These are phyloP conservation scores for Pygocentrus nattereri DNA, from an alignment of 2,797 vertebrate species.

Conservation along the genomic window DNA sequence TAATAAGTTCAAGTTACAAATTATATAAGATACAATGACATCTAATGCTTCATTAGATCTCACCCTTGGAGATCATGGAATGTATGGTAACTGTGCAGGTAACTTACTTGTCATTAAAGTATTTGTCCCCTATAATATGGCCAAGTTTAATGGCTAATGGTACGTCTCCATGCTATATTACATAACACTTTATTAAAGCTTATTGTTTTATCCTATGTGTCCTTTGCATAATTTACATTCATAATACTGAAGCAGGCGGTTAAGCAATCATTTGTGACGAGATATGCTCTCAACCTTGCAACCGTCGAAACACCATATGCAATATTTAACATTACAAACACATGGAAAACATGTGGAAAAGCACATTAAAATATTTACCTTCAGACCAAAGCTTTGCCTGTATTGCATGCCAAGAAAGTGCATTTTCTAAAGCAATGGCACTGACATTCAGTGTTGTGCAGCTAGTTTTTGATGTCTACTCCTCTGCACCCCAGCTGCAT, in stretches of 20 bases:
- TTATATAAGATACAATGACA: not conserved
- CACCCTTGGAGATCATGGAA: not conserved
- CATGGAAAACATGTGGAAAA: not conserved
- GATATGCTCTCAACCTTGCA: conserved; percentile 40
- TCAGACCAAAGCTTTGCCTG: not conserved
- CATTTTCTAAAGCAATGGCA: not conserved
- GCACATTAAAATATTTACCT: not conserved
- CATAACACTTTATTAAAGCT: not conserved
- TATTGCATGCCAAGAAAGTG: not conserved
- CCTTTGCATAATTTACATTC: conserved; percentile 32
- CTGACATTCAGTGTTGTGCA: not conserved
- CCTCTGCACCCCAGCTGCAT: conserved; percentile 17
- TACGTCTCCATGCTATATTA: not conserved
- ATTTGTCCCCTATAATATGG: not conserved
- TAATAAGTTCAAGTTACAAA: not conserved
- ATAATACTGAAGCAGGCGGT: conserved; percentile 15
- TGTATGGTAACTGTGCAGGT: not conserved
- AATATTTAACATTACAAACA: not conserved
- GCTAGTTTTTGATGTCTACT: not conserved
- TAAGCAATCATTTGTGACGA: conserved; percentile 28
- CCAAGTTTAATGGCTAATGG: not conserved
- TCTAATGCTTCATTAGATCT: not conserved
- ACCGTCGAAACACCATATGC: conserved; percentile 32
- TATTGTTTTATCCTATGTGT: conserved; percentile 4
- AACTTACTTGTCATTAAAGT: conserved; percentile 8